A percentile compares a stretch with the other conserved stretches of the same genome.
These are phyloP conservation scores for Apamea monoglypha DNA, from an alignment of 2,888 invertebrate species.

Conservation along the genomic window DNA sequence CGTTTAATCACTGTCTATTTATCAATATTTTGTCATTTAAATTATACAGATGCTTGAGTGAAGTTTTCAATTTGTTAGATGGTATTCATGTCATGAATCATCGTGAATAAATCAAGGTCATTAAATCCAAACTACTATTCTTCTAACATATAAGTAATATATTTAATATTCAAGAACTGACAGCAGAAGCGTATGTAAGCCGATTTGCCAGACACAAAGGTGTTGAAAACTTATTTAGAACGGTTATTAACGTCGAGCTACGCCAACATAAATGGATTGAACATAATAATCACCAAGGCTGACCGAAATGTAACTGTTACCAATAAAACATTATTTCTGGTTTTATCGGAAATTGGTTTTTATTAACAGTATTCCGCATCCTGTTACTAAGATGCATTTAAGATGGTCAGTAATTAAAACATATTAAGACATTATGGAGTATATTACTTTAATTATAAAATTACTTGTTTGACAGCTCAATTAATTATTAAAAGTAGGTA, in stretches of 20 bases:
- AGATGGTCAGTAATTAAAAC: constrained; percentile 51
- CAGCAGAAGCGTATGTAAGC: constrained; percentile 40
- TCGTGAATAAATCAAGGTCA: constrained; percentile 33
- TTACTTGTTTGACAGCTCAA: constrained; percentile 6
- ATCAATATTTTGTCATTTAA: constrained; percentile 40
- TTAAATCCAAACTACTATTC: constrained; percentile 6
- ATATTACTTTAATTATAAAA: constrained; percentile 24
- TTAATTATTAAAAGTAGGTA: constrained; percentile 20
- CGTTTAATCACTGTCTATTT: constrained; percentile 45
- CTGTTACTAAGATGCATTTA: constrained; percentile 56
- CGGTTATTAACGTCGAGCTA: constrained; percentile 43
- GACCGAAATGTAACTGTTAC: constrained; percentile 49
- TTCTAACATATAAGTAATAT: constrained; percentile 5
- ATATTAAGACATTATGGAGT: constrained; percentile 10
- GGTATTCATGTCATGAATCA: constrained; percentile 34
- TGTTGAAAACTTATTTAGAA: constrained; percentile 45
- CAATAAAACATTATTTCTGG: constrained; percentile 62
- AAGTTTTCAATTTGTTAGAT: constrained; percentile 19
- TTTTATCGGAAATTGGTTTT: constrained; percentile 65
- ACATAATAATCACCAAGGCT: constrained; percentile 59
- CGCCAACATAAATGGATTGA: constrained; percentile 47
- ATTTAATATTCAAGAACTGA: constrained; percentile 23
- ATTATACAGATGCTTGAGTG: constrained; percentile 25
- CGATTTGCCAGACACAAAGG: constrained; percentile 55
- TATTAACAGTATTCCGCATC: constrained; percentile 60